These are phyloP conservation scores for Andrena cerasifolii DNA, from an alignment of 1,140 invertebrate genomes.

Conservation along the genomic window DNA sequence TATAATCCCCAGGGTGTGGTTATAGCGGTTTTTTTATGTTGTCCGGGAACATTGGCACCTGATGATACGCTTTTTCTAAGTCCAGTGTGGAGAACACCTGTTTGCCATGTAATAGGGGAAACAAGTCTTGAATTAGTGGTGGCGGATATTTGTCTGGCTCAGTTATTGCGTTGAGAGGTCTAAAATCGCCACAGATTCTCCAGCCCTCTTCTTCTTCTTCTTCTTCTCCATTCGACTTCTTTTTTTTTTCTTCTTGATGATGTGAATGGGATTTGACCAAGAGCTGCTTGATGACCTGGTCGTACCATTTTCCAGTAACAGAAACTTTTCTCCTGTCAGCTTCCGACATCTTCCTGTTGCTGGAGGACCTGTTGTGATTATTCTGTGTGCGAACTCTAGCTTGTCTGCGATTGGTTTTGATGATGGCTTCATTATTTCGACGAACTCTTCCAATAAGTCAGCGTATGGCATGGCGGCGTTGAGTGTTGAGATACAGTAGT, in stretches of 20 bases:
- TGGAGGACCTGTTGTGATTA: conserved; percentile 18
- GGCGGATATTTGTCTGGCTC: conserved; percentile 35
- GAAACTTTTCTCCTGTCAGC: conserved; percentile 1
- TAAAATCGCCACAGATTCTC: conserved; percentile 53
- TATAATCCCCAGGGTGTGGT: conserved; percentile 31
- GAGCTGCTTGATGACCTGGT: conserved; percentile 16
- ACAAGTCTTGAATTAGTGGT: conserved; percentile 61
- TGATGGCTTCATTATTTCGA: neutral
- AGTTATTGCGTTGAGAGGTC: conserved; percentile 40
- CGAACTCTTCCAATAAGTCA: conserved; percentile 1
- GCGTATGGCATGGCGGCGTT: neutral
- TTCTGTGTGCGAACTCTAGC: neutral
- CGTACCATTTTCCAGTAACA: neutral
- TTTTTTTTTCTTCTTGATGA: conserved; percentile 36
- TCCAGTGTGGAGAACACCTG: conserved; percentile 78
- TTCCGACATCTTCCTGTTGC: conserved; percentile 2
- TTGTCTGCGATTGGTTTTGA: neutral
- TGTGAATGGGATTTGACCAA: conserved; percentile 46
- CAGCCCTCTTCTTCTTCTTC: no score
- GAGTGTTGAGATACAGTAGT: neutral
- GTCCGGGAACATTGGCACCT: conserved; percentile 69
- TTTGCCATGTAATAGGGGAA: neutral
- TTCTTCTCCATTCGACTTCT: conserved; percentile 32
- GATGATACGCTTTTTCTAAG: conserved; percentile 81
- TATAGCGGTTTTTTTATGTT: conserved; percentile 26